Evolutionary conservation across 2,888 invertebrate species (phyloP).

Genomic region (Andricus quercusramuli): DNA sequence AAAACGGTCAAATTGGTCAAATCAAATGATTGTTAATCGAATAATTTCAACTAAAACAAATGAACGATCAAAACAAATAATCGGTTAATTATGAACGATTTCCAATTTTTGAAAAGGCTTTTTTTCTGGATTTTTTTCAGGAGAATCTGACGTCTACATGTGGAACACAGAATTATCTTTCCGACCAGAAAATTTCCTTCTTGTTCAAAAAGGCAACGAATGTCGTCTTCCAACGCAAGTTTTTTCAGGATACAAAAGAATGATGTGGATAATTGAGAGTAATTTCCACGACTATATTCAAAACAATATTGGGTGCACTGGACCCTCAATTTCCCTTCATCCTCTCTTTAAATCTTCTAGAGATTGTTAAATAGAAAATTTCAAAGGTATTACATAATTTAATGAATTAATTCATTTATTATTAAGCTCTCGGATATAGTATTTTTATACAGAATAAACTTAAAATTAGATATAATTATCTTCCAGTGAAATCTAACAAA

Average conservation of each 20-base stretch:
- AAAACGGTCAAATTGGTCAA: no score
- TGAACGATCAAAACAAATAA: no score
- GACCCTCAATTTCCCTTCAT: constrained; percentile 83
- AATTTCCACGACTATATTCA: constrained; percentile 84
- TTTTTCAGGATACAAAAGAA: constrained; percentile 81
- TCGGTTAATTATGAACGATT: no score
- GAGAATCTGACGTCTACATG: constrained; percentile 83
- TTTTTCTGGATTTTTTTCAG: constrained; percentile 66
- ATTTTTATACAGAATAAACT: no score
- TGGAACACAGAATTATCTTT: constrained; percentile 83
- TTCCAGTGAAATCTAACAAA: no score
- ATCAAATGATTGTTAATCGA: no score
- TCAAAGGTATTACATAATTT: no score
- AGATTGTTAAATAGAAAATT: constrained; percentile 50
- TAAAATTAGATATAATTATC: no score
- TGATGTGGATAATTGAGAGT: constrained; percentile 84
- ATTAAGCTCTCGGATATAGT: no score
- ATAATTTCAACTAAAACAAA: no score
- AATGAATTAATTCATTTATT: no score
- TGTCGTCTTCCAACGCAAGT: constrained; percentile 83
- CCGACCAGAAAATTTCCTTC: constrained; percentile 80
- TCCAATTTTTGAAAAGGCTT: not conserved
- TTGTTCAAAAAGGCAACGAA: constrained; percentile 82
- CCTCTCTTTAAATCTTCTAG: constrained; percentile 81
- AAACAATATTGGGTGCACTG: constrained; percentile 82